phyloP scores from a whole-genome alignment of 2,113 vertebrate genomes.

The human region GRCh38 chr17:65307001-65307500 shows the following conservation, averaged over 20 bases:
- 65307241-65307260: not conserved
- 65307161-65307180: not conserved
- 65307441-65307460: not conserved
- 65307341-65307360: not conserved
- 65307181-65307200: fast-evolving
- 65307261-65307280: not conserved
- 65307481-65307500: not conserved
- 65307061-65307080: not conserved
- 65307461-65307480: not conserved
- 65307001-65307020: not conserved
- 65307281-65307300: not conserved
- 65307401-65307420: not conserved
- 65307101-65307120: not conserved
- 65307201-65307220: no score
- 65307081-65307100: not conserved
- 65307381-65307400: not conserved
- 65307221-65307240: not conserved
- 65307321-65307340: not conserved
- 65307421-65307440: not conserved
- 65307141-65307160: not conserved
- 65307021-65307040: not conserved
- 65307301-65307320: not conserved
- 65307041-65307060: not conserved
- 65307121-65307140: not conserved
- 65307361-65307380: not conserved